phyloP scores from a whole-genome alignment of 2,888 invertebrate species.

The Isotomurus palustris region DNA sequence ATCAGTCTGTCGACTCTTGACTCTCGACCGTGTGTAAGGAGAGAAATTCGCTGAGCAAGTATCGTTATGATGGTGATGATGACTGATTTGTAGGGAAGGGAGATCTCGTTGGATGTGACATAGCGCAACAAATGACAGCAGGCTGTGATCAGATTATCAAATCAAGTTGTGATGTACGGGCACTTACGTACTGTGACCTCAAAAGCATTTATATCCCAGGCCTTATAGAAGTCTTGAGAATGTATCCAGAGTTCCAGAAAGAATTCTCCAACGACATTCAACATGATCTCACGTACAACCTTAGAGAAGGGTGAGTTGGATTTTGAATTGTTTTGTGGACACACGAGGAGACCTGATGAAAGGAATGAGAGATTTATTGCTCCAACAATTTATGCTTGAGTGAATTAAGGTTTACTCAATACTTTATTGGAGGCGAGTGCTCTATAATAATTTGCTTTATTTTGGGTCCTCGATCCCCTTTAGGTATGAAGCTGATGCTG shows the following conservation, averaged over 20 bases:
- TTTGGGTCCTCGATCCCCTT: too few relatives aligned
- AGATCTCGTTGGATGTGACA: slow-evolving; percentile 89
- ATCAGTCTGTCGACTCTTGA: too few relatives aligned
- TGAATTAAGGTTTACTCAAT: too few relatives aligned
- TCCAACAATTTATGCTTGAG: too few relatives aligned
- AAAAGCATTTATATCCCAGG: slow-evolving; percentile 91
- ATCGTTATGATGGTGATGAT: too few relatives aligned
- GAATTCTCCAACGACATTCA: slow-evolving; percentile 91
- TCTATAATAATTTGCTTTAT: too few relatives aligned
- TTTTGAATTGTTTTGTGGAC: not conserved
- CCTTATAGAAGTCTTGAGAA: slow-evolving; percentile 76
- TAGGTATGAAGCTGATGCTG: slow-evolving; percentile 43
- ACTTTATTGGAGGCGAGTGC: too few relatives aligned
- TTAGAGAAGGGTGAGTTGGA: slow-evolving; percentile 79
- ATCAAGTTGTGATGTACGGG: slow-evolving; percentile 91
- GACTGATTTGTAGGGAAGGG: too few relatives aligned
- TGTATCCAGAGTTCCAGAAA: slow-evolving; percentile 92
- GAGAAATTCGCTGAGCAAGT: too few relatives aligned
- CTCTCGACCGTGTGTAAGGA: too few relatives aligned
- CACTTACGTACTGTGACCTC: slow-evolving; percentile 91
- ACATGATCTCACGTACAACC: slow-evolving; percentile 89
- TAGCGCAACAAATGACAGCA: slow-evolving; percentile 65
- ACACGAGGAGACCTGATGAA: not conserved
- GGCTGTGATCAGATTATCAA: slow-evolving; percentile 72
- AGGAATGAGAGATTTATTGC: too few relatives aligned